Base-by-base conservation (phyloP, 2,797 vertebrate genomes). In the Macropodus opercularis region DNA sequence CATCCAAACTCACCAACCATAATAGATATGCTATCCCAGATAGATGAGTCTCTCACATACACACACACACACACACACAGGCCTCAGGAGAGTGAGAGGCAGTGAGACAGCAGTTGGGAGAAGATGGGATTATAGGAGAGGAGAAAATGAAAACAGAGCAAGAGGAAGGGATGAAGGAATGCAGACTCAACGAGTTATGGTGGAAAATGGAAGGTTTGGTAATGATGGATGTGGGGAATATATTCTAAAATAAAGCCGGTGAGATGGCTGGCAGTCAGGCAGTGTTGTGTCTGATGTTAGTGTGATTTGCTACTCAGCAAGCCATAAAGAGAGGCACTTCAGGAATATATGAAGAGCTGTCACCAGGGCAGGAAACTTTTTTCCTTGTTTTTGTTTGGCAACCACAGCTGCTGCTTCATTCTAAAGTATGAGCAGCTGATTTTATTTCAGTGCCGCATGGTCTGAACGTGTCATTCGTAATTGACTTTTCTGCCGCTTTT, bases 251-350 rank as follows among this genome's bases (percentile, higher is more conserved):
- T 17, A 44, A 59, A 44, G 29, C 2, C 1, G 3, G 14, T 32
- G 57, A 24, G 47, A 56, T 43, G 44, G n/a, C 57, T 44, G 62
- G 43, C 54, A 47, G 66, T 17, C 57, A 61, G 35, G 48, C 31
- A 21, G 57, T 38, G 3, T 59, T 15, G 6, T 49, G 61, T 75
- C 61, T 69, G 71, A 72, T 69, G 71, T 72, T n/a, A 71, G n/a
- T 74, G 72, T 79, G 67, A 85, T 77, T 75, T 81, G 67, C 77
- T 81, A 44, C 75, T 77, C 63, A 66, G 50, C 49, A 56, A 66
- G 67, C 49, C 68, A 63, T 75, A 72, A 69, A 81, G 65, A 72
- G 39, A 53, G 14, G 5, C 63, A 50, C 42, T 71, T 62, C 29
- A 69, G 32, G 19, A 77, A 68, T 43, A 63, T 58, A 63, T 4